Percentiles rank a stretch among this genome's conserved stretches.
Conservation (phyloP, 2,888 invertebrate species). For the Macaria liturata region DNA sequence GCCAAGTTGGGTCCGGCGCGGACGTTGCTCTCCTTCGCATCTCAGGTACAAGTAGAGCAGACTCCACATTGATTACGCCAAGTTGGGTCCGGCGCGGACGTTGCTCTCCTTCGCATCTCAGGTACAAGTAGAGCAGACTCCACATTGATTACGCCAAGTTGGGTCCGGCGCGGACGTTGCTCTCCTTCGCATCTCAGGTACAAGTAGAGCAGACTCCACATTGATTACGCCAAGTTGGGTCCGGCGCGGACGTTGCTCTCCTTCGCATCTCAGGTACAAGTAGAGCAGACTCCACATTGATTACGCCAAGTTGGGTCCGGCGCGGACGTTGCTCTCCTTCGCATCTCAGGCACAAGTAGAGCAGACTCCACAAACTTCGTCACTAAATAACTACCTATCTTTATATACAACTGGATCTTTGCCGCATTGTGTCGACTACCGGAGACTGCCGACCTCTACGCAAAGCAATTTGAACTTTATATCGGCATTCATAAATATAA, state of each 20-base stretch:
- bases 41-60: neutral
- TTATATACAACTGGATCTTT: conserved; percentile 24
- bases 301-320: conserved; percentile 4
- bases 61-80: conserved; percentile 24
- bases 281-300: conserved; percentile 27
- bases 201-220: conserved; percentile 20
- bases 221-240: conserved; percentile 16
- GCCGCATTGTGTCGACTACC: conserved; percentile 34
- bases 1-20: neutral
- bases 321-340: neutral
- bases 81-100: neutral
- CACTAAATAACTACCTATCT: conserved; percentile 29
- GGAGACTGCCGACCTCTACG: conserved; percentile 24
- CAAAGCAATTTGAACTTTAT: conserved; percentile 39
- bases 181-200: neutral
- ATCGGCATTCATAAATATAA: conserved; percentile 30
- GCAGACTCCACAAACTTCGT: conserved; percentile 30
- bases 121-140: conserved; percentile 9
- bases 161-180: neutral
- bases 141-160: conserved; percentile 13
- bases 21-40: neutral
- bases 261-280: neutral
- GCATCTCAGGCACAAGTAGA: neutral
- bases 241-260: neutral
- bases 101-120: neutral